phyloP scores from a whole-genome alignment of 2,113 vertebrate species.

The Aphelocoma coerulescens region DNA sequence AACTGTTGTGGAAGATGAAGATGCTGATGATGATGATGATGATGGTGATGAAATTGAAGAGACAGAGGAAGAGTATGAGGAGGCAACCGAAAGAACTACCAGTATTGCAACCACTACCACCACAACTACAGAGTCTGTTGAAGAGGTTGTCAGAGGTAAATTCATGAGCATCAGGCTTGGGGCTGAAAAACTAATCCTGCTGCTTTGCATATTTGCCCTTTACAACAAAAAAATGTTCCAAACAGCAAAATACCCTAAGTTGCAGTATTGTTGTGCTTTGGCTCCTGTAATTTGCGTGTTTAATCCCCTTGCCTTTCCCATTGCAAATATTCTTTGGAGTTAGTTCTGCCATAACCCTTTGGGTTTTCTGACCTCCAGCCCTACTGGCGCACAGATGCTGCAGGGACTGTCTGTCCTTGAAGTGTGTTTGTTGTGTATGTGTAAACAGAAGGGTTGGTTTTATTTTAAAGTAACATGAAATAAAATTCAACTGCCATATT shows the following conservation, averaged over 20 bases:
- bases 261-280: background rate
- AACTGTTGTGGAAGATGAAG: conserved; percentile 75
- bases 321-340: background rate
- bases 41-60: conserved; percentile 80
- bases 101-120: conserved; percentile 96
- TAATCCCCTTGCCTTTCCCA: background rate
- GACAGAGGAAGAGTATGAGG: conserved; percentile 79
- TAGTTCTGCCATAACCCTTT: background rate
- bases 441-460: background rate
- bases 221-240: conserved; percentile 55
- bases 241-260: conserved; percentile 49
- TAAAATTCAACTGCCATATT: background rate
- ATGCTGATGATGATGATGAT: conserved; percentile 71
- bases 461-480: background rate
- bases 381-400: background rate
- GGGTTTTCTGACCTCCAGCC: background rate
- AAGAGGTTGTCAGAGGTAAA: conserved; percentile 96
- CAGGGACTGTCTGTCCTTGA: background rate
- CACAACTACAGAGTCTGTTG: conserved; percentile 93
- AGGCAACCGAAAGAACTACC: conserved; percentile 86
- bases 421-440: background rate
- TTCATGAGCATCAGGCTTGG: background rate
- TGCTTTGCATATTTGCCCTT: conserved; percentile 21
- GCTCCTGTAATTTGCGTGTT: background rate
- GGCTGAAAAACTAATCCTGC: background rate